Percentiles rank a stretch among this genome's conserved stretches.
phyloP scores from a whole-genome alignment of 2,113 vertebrate species.

The Pelecanus crispus region DNA sequence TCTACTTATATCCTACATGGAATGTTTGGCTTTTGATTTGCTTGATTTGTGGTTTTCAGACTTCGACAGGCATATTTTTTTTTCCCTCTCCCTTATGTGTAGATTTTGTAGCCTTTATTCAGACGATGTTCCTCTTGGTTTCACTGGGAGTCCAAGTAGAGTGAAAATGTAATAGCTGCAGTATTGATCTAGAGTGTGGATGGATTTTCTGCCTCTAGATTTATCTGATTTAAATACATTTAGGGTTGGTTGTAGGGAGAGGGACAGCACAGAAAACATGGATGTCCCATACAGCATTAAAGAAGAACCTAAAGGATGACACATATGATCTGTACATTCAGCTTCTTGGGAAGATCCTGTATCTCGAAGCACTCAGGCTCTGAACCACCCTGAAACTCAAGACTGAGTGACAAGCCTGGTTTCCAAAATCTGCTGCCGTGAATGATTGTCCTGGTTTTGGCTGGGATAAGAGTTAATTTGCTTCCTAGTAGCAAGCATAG shows the following conservation, averaged over 20 bases:
- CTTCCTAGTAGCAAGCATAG: too few relatives aligned
- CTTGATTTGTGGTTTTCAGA: background rate
- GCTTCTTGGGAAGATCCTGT: background rate
- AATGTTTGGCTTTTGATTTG: background rate
- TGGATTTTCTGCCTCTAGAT: background rate
- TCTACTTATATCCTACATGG: background rate
- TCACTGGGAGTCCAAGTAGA: background rate
- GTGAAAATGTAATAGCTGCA: background rate
- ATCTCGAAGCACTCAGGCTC: background rate
- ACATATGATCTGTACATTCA: background rate
- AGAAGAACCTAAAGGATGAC: background rate
- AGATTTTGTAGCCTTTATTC: background rate
- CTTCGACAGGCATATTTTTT: background rate
- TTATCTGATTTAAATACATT: background rate
- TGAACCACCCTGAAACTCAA: background rate
- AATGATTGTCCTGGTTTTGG: too few relatives aligned
- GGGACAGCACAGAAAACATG: background rate
- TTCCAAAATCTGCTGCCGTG: background rate
- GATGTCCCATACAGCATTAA: background rate
- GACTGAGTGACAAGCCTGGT: background rate
- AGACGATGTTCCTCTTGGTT: background rate
- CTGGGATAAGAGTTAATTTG: too few relatives aligned
- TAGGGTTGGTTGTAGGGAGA: background rate
- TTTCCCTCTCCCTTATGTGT: rapidly evolving
- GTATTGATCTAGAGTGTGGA: background rate